phyloP scores from a whole-genome alignment of 2,888 invertebrate genomes.

The Druceiella hillmani region DNA sequence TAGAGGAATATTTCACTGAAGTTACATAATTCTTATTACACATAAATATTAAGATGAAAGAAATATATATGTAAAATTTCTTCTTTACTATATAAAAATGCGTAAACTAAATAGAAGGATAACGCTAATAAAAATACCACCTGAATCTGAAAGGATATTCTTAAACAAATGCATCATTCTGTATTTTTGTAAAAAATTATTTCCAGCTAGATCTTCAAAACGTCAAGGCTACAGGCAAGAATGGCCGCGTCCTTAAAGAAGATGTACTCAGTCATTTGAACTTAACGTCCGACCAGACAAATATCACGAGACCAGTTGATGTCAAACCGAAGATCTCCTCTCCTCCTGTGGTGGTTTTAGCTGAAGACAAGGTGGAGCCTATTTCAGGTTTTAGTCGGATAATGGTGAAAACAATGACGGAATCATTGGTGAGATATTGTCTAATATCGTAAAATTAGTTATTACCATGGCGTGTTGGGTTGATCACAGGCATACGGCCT shows the following conservation, averaged over 20 bases:
- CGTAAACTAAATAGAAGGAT: no score
- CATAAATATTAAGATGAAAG: no score
- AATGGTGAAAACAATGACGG: conserved; percentile 96
- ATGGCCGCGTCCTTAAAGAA: conserved; percentile 91
- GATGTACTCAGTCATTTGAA: conserved; percentile 75
- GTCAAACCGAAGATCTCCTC: conserved; percentile 25
- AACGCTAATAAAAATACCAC: no score
- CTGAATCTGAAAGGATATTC: conserved; percentile 11
- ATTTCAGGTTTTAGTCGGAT: conserved; percentile 81
- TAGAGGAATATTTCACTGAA: no score
- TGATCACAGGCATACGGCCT: no score
- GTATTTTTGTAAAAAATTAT: no score
- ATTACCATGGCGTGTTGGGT: no score
- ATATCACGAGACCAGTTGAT: conserved; percentile 34
- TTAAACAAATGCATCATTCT: no score
- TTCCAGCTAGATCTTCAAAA: conserved; percentile 61
- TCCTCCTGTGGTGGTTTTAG: conserved; percentile 30
- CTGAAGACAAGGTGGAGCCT: conserved; percentile 54
- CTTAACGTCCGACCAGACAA: conserved; percentile 49
- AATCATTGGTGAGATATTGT: conserved; percentile 58
- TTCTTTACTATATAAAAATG: no score
- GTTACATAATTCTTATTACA: no score
- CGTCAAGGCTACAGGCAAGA: conserved; percentile 76
- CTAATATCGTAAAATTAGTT: not conserved
- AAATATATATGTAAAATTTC: no score